phyloP scores from a whole-genome alignment of 92 coral and sea anemone species.

The Pocillopora meandrina region DNA sequence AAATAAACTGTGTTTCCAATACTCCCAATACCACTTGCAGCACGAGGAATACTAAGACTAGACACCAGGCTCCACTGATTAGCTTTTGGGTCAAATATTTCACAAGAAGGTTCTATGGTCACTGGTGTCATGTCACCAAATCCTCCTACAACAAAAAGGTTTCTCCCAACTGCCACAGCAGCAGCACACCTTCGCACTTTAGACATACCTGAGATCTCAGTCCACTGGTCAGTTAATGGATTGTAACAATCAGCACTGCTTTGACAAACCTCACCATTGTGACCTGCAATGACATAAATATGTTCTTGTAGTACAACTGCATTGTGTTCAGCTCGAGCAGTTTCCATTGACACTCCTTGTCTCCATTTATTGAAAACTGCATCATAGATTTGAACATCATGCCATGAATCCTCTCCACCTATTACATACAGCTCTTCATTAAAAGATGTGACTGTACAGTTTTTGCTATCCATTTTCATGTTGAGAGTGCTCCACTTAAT shows the following conservation, averaged over 20 bases:
- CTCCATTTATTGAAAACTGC: not conserved
- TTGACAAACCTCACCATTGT: not conserved
- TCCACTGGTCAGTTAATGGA: not conserved
- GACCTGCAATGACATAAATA: conserved; percentile 6
- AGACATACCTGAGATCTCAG: not conserved
- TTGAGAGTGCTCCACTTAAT: not conserved
- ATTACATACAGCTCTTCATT: conserved; percentile 4
- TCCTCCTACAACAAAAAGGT: not conserved
- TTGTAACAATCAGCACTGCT: not conserved
- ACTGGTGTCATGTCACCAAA: not conserved
- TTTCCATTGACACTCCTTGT: not conserved
- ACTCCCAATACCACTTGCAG: not conserved
- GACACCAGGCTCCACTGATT: conserved; percentile 1
- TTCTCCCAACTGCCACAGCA: not conserved
- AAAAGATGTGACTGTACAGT: not conserved
- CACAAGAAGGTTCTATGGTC: not conserved
- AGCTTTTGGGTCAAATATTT: not conserved
- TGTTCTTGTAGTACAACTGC: not conserved
- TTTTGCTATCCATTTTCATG: not conserved
- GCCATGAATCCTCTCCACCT: not conserved
- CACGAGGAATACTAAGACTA: not conserved
- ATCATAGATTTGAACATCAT: not conserved
- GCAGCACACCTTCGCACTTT: conserved; percentile 1
- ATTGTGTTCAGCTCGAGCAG: not conserved
- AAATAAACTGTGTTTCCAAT: not conserved